These are phyloP conservation scores for Portevinia maculata DNA, from an alignment of 2,888 invertebrate genomes.

Conservation along the genomic window DNA sequence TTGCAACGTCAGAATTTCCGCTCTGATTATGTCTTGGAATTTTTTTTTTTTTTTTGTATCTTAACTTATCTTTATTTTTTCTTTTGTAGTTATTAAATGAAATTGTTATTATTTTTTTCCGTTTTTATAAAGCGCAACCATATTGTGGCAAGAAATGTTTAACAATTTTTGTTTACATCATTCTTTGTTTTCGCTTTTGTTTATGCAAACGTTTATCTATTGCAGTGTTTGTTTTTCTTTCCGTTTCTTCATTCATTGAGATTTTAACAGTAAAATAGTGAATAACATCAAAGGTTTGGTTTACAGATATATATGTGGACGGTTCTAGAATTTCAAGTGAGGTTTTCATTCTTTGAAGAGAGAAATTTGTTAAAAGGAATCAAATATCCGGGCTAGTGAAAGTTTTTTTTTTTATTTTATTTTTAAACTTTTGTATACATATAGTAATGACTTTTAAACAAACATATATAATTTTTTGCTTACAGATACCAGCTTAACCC, in stretches of 20 bases:
- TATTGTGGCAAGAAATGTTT: conserved; percentile 46
- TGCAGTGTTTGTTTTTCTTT: conserved; percentile 1
- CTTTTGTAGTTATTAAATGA: conserved; percentile 58
- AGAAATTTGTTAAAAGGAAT: conserved; percentile 9
- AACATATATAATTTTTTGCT: conserved; percentile 1
- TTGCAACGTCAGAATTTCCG: conserved; percentile 83
- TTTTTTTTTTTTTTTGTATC: conserved; percentile 71
- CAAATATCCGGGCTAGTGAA: conserved; percentile 24
- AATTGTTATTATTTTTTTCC: conserved; percentile 44
- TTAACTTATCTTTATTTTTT: conserved; percentile 25
- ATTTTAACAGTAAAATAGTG: conserved; percentile 3
- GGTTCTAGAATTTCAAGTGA: conserved; percentile 39
- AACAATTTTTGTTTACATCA: conserved; percentile 55
- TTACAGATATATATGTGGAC: conserved; percentile 5
- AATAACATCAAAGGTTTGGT: background rate
- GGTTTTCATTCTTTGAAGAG: background rate
- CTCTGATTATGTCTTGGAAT: conserved; percentile 82
- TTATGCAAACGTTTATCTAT: conserved; percentile 1
- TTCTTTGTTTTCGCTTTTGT: conserved; percentile 58
- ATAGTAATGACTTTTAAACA: too few relatives aligned
- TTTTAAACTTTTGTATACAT: background rate
- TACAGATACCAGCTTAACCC: conserved; percentile 11
- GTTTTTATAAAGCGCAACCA: conserved; percentile 13
- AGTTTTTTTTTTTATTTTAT: background rate
- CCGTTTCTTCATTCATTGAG: conserved; percentile 30